These are phyloP conservation scores for Ciona savignyi DNA, from an alignment of 23 tunicate species.

Conservation along the genomic window DNA sequence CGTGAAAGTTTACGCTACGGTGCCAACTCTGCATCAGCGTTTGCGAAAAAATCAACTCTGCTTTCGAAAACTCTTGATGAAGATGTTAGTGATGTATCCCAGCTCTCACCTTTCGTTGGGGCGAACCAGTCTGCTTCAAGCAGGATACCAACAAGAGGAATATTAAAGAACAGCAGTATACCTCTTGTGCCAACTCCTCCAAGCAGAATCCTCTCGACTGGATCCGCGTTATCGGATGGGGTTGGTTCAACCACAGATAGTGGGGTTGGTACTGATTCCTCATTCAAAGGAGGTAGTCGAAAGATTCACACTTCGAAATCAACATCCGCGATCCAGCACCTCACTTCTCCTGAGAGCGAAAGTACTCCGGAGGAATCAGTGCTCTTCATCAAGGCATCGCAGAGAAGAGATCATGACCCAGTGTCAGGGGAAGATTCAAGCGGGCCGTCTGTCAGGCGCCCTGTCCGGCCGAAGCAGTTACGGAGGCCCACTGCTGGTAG, in stretches of 20 bases:
- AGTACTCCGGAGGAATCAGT: neutral
- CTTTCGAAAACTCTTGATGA: conserved; percentile 32
- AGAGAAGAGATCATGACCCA: neutral
- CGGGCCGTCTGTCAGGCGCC: neutral
- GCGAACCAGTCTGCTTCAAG: conserved; percentile 5
- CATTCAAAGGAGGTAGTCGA: neutral
- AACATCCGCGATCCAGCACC: neutral
- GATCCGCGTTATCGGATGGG: conserved; percentile 6
- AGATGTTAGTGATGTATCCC: conserved; percentile 10
- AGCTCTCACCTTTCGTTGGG: conserved; percentile 33
- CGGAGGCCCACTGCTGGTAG: neutral
- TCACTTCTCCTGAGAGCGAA: conserved; percentile 53
- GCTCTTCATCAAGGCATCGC: neutral
- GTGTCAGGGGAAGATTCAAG: neutral
- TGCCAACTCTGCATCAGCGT: neutral
- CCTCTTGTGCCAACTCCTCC: conserved; percentile 34
- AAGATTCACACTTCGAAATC: neutral
- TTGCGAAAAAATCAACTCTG: conserved; percentile 6
- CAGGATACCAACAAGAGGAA: conserved; percentile 61
- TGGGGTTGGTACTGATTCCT: conserved; percentile 32
- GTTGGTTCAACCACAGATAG: conserved; percentile 18
- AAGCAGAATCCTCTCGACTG: conserved; percentile 21
- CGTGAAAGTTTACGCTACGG: conserved; percentile 41
- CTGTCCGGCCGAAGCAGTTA: conserved; percentile 3
- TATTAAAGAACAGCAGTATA: conserved; percentile 46